Conservation (phyloP, 2,797 vertebrate species). For the Dallia pectoralis region DNA sequence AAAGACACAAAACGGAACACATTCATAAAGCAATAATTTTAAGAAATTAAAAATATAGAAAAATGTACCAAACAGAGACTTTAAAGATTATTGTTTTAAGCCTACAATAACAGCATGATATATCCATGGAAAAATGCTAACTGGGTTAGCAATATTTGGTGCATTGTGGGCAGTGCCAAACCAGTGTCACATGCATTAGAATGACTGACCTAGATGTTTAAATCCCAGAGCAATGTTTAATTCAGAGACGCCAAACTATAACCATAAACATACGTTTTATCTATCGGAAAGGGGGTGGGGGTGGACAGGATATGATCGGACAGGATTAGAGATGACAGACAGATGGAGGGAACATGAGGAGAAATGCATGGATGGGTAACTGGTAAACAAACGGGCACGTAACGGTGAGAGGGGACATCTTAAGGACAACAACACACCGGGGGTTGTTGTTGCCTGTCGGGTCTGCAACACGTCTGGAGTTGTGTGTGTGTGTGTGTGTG, state of each 20-base stretch:
- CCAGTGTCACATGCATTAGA: slow-evolving; percentile 28
- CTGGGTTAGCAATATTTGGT: not conserved
- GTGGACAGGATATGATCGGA: not conserved
- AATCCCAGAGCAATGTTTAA: slow-evolving; percentile 22
- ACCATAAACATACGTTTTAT: not conserved
- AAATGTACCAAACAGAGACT: slow-evolving; percentile 44
- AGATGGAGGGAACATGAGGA: slow-evolving; percentile 16
- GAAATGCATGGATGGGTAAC: not conserved
- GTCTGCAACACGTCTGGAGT: slow-evolving; percentile 38
- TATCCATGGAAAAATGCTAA: slow-evolving; percentile 47
- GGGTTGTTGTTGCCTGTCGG: slow-evolving; percentile 44
- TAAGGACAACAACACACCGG: slow-evolving; percentile 7
- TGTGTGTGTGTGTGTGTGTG: too few relatives aligned
- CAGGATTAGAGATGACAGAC: slow-evolving; percentile 31
- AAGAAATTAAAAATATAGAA: slow-evolving; percentile 28
- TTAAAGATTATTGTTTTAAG: slow-evolving; percentile 29
- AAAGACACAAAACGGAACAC: slow-evolving; percentile 32
- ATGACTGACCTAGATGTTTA: slow-evolving; percentile 29
- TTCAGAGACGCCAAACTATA: not conserved
- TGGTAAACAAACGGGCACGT: slow-evolving; percentile 29
- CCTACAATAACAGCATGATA: slow-evolving; percentile 41
- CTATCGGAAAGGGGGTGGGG: not conserved
- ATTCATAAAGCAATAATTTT: slow-evolving; percentile 31
- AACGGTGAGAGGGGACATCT: not conserved
- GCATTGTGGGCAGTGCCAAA: slow-evolving; percentile 23